A percentile compares a stretch with the other conserved stretches of the same genome.
Conservation (phyloP, 2,888 invertebrate species). For the Torymus auratus region DNA sequence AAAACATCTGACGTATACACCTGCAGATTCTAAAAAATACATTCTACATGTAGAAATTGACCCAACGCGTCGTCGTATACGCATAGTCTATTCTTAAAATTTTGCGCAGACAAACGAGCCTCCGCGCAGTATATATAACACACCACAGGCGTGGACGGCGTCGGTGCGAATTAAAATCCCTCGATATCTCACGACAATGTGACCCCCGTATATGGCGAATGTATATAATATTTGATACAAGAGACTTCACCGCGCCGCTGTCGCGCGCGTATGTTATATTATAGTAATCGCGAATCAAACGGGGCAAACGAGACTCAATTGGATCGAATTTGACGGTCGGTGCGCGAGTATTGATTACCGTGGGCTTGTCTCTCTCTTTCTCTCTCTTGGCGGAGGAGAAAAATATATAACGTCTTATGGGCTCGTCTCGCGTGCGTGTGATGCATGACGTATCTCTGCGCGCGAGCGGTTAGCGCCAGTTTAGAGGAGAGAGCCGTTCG, state of each 20-base stretch:
- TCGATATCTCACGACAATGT: conserved; percentile 54
- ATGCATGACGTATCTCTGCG: too few species aligned
- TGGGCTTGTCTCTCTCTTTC: neutral
- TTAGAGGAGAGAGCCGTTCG: too few species aligned
- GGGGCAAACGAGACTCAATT: conserved; percentile 55
- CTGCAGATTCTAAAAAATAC: too few species aligned
- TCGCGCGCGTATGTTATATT: conserved; percentile 13
- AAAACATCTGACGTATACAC: too few species aligned
- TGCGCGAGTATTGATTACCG: conserved; percentile 49
- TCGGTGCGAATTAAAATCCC: conserved; percentile 33
- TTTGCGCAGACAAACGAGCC: too few species aligned
- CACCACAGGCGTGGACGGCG: neutral
- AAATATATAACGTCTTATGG: neutral
- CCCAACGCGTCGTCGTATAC: too few species aligned
- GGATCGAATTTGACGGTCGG: conserved; percentile 58
- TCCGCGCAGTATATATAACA: too few species aligned
- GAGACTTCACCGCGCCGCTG: neutral
- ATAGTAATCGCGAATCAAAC: conserved; percentile 52
- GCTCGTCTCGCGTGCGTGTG: too few species aligned
- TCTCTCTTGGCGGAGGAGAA: neutral
- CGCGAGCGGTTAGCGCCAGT: too few species aligned
- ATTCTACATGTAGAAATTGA: too few species aligned
- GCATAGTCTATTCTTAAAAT: too few species aligned
- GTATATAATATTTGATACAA: too few species aligned
- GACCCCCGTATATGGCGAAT: neutral